These are phyloP conservation scores for Limulus polyphemus DNA, from an alignment of 2,888 invertebrate genomes.

Conservation along the genomic window DNA sequence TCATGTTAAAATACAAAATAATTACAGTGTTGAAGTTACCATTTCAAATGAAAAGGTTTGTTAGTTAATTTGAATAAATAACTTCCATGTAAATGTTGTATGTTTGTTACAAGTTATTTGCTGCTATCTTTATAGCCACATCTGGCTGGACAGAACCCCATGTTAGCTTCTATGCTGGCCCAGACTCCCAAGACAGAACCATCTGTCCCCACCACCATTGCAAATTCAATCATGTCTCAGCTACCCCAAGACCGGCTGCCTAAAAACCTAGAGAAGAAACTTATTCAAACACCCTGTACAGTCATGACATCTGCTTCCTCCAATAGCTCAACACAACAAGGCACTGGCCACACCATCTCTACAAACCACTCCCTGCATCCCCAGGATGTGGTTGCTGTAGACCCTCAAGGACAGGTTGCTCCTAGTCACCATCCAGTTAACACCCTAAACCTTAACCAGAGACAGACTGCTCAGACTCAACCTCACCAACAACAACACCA, in stretches of 20 bases:
- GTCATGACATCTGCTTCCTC: conserved; percentile 1
- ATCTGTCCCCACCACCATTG: conserved; percentile 23
- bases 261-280: conserved; percentile 31
- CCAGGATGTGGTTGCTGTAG: conserved; percentile 14
- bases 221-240: conserved; percentile 24
- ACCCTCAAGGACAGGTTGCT: conserved; percentile 11
- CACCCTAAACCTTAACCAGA: conserved; percentile 6
- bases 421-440: conserved; percentile 8
- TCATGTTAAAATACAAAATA: too few relatives aligned
- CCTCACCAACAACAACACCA: conserved; percentile 16
- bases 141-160: conserved; percentile 36
- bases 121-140: conserved; percentile 7
- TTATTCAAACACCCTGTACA: conserved; percentile 26
- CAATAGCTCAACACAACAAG: background rate
- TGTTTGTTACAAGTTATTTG: too few relatives aligned
- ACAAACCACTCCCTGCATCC: too few relatives aligned
- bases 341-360: background rate
- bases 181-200: conserved; percentile 45
- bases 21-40: too few relatives aligned
- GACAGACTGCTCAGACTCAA: conserved; percentile 10
- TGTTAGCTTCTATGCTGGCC: conserved; percentile 67
- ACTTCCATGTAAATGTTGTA: too few relatives aligned
- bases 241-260: conserved; percentile 49
- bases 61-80: too few relatives aligned
- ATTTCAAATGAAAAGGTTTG: too few relatives aligned